Percentiles rank a stretch among this genome's conserved stretches.
Conservation (phyloP, 1,140 invertebrate genomes). For the Elysia chlorotica region DNA sequence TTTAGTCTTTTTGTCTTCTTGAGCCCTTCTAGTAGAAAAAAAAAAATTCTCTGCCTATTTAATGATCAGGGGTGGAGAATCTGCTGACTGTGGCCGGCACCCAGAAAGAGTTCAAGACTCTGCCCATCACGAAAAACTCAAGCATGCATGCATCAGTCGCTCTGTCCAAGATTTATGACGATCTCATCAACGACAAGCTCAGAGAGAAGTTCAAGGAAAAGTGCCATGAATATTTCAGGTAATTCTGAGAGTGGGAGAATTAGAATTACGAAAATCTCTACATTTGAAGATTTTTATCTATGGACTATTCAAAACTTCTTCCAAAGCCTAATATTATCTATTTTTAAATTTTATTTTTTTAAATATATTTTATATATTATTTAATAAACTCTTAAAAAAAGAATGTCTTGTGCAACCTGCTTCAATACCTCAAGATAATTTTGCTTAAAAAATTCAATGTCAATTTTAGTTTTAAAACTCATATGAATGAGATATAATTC, state of each 20-base stretch:
- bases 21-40: too few species aligned
- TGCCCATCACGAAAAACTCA: slow-evolving; percentile 81
- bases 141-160: slow-evolving; percentile 86
- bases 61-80: slow-evolving; percentile 58
- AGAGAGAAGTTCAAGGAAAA: slow-evolving; percentile 77
- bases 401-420: too few species aligned
- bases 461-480: too few species aligned
- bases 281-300: too few species aligned
- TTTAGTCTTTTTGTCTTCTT: too few species aligned
- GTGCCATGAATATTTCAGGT: slow-evolving; percentile 84
- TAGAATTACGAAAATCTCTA: too few species aligned
- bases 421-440: too few species aligned
- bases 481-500: too few species aligned
- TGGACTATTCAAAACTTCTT: too few species aligned
- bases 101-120: slow-evolving; percentile 56
- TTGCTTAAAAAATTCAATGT: too few species aligned
- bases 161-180: slow-evolving; percentile 87
- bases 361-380: not conserved
- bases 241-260: too few species aligned
- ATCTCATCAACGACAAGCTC: slow-evolving; percentile 89
- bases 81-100: slow-evolving; percentile 63
- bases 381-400: too few species aligned
- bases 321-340: not conserved
- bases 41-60: not conserved
- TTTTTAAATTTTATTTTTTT: not conserved